A percentile compares a stretch with the other conserved stretches of the same genome.
phyloP scores from a whole-genome alignment of 2,888 invertebrate genomes.

The Amiota minor region DNA sequence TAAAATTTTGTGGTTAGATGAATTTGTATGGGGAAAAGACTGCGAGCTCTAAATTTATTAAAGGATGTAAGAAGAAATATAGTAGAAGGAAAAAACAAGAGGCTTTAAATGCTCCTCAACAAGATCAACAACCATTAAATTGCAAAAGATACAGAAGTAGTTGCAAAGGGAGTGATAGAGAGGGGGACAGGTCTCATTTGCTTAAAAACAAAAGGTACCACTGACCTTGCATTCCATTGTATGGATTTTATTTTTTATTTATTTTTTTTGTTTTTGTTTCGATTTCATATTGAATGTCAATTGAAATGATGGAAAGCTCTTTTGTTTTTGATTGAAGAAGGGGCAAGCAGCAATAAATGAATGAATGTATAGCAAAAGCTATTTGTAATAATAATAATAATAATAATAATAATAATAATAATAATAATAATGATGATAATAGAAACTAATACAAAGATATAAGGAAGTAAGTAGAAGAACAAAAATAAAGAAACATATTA shows the following conservation, averaged over 20 bases:
- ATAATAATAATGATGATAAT: background rate
- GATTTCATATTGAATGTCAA: slow-evolving; percentile 25
- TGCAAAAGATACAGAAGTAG: background rate
- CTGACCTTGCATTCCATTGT: slow-evolving; percentile 55
- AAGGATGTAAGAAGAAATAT: too few relatives aligned
- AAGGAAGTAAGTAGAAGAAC: too few relatives aligned
- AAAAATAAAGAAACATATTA: too few relatives aligned
- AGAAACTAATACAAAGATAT: background rate
- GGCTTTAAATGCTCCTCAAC: too few relatives aligned
- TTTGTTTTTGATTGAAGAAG: background rate
- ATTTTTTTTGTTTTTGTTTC: background rate
- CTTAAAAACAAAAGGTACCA: background rate
- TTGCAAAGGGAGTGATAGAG: too few relatives aligned
- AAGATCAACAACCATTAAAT: background rate
- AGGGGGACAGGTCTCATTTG: too few relatives aligned
- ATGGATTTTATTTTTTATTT: slow-evolving; percentile 40
- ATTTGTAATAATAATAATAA: background rate
- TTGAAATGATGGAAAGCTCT: slow-evolving; percentile 21
- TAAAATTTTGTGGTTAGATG: too few relatives aligned
- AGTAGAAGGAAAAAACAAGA: slow-evolving; percentile 8
- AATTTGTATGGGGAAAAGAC: too few relatives aligned
- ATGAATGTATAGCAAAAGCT: slow-evolving; percentile 1
- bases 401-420: background rate
- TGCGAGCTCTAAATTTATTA: too few relatives aligned
- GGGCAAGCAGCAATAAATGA: background rate